Percentiles rank a stretch among this genome's conserved stretches.
Conservation (phyloP, 2,113 vertebrate species). For the Gobio gobio region DNA sequence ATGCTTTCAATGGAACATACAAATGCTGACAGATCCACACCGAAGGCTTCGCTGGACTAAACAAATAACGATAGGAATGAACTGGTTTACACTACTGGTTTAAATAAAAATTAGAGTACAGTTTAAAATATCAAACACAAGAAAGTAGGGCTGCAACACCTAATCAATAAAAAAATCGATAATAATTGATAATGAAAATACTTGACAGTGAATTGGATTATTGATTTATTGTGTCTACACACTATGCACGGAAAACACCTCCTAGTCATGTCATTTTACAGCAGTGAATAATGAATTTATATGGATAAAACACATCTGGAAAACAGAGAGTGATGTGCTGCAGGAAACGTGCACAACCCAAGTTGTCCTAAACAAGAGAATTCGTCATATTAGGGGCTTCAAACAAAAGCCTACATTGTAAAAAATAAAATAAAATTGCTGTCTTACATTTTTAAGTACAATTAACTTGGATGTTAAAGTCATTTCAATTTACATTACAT, state of each 20-base stretch:
- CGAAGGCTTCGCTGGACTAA: constrained; percentile 5
- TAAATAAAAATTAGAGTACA: neutral
- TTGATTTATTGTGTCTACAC: neutral
- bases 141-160: neutral
- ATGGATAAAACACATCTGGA: neutral
- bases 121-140: neutral
- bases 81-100: too few species aligned
- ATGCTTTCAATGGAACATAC: constrained; percentile 27
- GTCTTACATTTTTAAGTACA: too few species aligned
- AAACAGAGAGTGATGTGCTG: neutral
- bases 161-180: neutral
- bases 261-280: neutral
- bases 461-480: too few species aligned
- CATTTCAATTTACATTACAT: too few species aligned
- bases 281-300: neutral
- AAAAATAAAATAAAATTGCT: too few species aligned
- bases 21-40: constrained; percentile 10
- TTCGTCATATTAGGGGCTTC: too few species aligned
- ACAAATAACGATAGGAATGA: neutral
- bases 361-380: neutral
- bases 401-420: too few species aligned
- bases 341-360: neutral
- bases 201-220: neutral
- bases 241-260: neutral
- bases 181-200: neutral